phyloP scores from a whole-genome alignment of 2,113 vertebrate genomes.

The Oncorhynchus keta region DNA sequence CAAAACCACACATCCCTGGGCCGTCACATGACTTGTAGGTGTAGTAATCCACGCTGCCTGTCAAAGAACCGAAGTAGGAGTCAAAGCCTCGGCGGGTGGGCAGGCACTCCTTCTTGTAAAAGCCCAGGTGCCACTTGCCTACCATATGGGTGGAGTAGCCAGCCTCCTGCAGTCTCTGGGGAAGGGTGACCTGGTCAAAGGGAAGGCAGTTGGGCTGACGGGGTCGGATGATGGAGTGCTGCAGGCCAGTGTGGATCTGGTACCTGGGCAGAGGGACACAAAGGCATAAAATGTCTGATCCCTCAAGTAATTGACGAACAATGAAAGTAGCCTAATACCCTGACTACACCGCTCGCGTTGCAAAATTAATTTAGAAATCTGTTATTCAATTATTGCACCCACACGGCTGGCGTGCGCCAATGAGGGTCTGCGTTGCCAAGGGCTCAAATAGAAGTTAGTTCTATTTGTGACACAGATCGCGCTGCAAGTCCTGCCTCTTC shows the following conservation, averaged over 20 bases:
- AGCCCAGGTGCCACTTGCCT: constrained; percentile 97
- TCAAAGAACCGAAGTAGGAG: constrained; percentile 94
- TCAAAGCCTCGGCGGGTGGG: constrained; percentile 93
- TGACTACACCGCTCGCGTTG: no score
- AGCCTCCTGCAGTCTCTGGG: constrained; percentile 89
- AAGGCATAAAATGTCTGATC: background rate
- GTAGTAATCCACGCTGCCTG: constrained; percentile 95
- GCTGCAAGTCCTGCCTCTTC: no score
- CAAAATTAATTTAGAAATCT: no score
- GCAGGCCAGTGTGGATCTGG: constrained; percentile 96
- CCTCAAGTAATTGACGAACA: background rate
- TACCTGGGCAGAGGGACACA: constrained; percentile 75
- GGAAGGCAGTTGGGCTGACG: constrained; percentile 95
- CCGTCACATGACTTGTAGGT: constrained; percentile 92
- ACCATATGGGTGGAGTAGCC: constrained; percentile 98
- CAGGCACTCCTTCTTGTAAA: constrained; percentile 95
- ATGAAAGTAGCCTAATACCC: background rate
- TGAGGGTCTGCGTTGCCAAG: no score
- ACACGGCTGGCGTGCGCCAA: no score
- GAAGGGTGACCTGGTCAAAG: constrained; percentile 88
- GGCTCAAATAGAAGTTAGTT: no score
- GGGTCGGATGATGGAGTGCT: constrained; percentile 96
- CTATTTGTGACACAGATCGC: no score
- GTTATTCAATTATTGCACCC: no score
- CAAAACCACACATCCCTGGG: constrained; percentile 85